Percentiles rank a stretch among this genome's conserved stretches.
Conservation (phyloP, 2,888 invertebrate species). For the Coleophora flavipennella region DNA sequence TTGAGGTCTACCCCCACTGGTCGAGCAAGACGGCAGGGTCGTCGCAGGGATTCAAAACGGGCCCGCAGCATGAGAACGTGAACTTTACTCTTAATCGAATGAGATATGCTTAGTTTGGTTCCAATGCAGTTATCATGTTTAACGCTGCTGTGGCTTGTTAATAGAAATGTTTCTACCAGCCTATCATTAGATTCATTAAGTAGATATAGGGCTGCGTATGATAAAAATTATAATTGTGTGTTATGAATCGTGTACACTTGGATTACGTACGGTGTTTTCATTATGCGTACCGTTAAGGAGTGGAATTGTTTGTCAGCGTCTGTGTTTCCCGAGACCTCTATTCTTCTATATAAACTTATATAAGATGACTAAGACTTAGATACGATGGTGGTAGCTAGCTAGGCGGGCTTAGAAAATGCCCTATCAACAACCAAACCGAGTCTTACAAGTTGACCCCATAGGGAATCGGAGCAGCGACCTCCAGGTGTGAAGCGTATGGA, state of each 20-base stretch:
- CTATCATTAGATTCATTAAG: conserved; percentile 19
- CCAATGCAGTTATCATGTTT: conserved; percentile 52
- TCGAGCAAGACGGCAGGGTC: too few relatives aligned
- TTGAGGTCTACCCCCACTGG: conserved; percentile 21
- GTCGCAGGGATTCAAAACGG: conserved; percentile 29
- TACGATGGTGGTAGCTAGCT: too few relatives aligned
- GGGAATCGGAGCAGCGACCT: too few relatives aligned
- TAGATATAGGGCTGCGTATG: conserved; percentile 10
- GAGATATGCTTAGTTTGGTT: conserved; percentile 62
- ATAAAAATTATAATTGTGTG: conserved; percentile 31
- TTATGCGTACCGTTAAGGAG: too few relatives aligned
- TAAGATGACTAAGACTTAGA: too few relatives aligned
- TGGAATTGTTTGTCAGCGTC: too few relatives aligned
- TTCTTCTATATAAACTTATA: too few relatives aligned
- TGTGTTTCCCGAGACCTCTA: too few relatives aligned
- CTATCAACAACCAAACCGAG: too few relatives aligned
- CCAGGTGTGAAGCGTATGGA: too few relatives aligned
- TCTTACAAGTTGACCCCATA: too few relatives aligned
- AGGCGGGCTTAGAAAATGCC: too few relatives aligned
- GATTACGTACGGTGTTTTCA: background rate
- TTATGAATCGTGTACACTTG: conserved; percentile 27
- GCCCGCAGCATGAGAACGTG: conserved; percentile 53
- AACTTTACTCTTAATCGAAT: conserved; percentile 51
- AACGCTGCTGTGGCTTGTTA: conserved; percentile 40
- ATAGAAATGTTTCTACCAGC: conserved; percentile 46